Evolutionary conservation across 2,113 vertebrate species (phyloP).

Genomic region (Donacobius atricapilla): DNA sequence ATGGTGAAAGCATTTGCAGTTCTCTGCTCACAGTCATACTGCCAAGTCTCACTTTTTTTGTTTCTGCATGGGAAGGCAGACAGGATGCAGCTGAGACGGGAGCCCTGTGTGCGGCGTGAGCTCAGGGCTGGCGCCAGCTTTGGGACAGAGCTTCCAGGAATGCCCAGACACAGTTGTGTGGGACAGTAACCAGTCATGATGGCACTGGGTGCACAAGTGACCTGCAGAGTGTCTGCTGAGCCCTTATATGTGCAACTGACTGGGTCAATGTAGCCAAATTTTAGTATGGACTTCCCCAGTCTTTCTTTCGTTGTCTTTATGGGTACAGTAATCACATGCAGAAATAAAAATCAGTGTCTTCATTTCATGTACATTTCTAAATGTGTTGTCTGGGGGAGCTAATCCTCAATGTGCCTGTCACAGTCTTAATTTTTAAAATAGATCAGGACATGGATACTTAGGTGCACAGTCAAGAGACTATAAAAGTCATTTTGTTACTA

Average conservation of each 20-base stretch:
- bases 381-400: background rate
- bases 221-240: background rate
- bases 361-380: background rate
- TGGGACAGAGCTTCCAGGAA: background rate
- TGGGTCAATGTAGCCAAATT: background rate
- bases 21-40: background rate
- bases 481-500: background rate
- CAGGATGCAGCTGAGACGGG: background rate
- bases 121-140: conserved; percentile 20
- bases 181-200: background rate
- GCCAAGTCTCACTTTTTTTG: background rate
- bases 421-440: background rate
- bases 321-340: background rate
- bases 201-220: background rate
- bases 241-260: background rate
- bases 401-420: background rate
- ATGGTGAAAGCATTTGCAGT: background rate
- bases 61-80: background rate
- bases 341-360: background rate
- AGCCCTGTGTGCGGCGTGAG: background rate
- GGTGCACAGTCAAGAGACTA: background rate
- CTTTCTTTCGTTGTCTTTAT: background rate
- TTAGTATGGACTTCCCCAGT: background rate
- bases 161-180: background rate
- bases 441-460: background rate